Conservation (phyloP, 2,797 vertebrate genomes). For the Carapus acus region DNA sequence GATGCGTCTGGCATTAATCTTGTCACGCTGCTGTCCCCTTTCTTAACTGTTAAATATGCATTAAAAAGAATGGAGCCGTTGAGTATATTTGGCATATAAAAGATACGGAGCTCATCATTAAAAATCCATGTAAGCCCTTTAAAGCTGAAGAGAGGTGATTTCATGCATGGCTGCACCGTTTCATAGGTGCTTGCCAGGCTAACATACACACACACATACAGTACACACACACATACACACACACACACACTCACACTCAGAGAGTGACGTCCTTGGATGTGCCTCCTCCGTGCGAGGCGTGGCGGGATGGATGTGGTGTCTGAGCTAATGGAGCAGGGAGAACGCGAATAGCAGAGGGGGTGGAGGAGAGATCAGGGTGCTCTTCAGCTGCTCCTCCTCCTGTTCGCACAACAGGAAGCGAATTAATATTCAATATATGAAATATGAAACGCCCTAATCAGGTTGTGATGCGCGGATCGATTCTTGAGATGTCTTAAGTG, state of each 20-base stretch:
- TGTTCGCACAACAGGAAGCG: slow-evolving; percentile 36
- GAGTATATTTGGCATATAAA: slow-evolving; percentile 75
- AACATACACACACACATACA: slow-evolving; percentile 40
- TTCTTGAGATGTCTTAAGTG: too few species aligned
- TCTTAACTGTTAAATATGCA: slow-evolving; percentile 73
- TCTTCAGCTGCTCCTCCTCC: slow-evolving; percentile 59
- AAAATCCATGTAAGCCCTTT: slow-evolving; percentile 77
- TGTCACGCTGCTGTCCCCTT: slow-evolving; percentile 46
- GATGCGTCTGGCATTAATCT: slow-evolving; percentile 73
- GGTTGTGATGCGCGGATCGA: too few species aligned
- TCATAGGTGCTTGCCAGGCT: slow-evolving; percentile 53
- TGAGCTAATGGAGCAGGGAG: slow-evolving; percentile 71
- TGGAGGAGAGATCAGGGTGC: slow-evolving; percentile 66
- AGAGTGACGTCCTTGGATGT: slow-evolving; percentile 66
- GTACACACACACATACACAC: slow-evolving; percentile 29
- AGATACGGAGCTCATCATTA: slow-evolving; percentile 76
- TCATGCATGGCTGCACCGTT: slow-evolving; percentile 67
- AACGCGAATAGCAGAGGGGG: slow-evolving; percentile 65
- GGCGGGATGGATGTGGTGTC: slow-evolving; percentile 66
- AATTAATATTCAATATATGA: slow-evolving; percentile 35
- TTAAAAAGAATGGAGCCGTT: slow-evolving; percentile 73
- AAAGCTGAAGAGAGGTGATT: slow-evolving; percentile 78
- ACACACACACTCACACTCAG: slow-evolving; percentile 36
- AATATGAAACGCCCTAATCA: too few species aligned
- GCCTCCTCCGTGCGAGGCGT: slow-evolving; percentile 56